Base-by-base conservation (phyloP, 2,113 vertebrate species). In the Hiodon tergisus region DNA sequence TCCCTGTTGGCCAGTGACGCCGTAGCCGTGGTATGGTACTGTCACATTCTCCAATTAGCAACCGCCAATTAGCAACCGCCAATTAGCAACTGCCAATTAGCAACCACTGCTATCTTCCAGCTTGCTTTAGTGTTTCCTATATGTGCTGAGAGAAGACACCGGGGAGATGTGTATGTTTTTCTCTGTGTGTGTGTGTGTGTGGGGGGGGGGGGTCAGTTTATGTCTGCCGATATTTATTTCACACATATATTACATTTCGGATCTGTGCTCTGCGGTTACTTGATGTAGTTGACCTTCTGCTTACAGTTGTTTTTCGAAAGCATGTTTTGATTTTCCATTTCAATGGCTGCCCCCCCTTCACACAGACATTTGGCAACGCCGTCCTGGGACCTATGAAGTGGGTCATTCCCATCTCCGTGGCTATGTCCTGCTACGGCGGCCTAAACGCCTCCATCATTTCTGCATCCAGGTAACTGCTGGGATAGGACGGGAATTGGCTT, bases 391-490 rank as follows among this genome's bases (percentile, higher is more conserved):
- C 90, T 0, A 85, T 91, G 69, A 92, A 88, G 17, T 92, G 90
- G 91, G 88, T 94, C 85, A 89, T 94, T 74, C 91, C 91, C 48
- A 83, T 93, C 67, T 88, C 88, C 8, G 92, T 95, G 77, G 90
- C 91, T 55, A 92, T 94, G 89, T 95, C 93, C 80, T 94, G 90
- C 83, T 94, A 92, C 2, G 93, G 92, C 61, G 93, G 91, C 77
- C 88, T 94, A 71, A 95, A 95, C 9, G 92, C 91, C 53, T 94
- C 93, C 3, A 83, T 93, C 83, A 93, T 95, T 54, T 84, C 90
- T 68, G 90, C 92, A 78, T 93, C 92, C 51, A 89, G 92, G 91
- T 95, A 86, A 77, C 69, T 11, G 17, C 14, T 3, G 6, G 59
- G 8, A 17, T 9, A 10, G 48, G 8, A 31, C 13, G 9, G 9